Base-by-base conservation (phyloP, 1,140 invertebrate species). In the Luehdorfia chinensis region DNA sequence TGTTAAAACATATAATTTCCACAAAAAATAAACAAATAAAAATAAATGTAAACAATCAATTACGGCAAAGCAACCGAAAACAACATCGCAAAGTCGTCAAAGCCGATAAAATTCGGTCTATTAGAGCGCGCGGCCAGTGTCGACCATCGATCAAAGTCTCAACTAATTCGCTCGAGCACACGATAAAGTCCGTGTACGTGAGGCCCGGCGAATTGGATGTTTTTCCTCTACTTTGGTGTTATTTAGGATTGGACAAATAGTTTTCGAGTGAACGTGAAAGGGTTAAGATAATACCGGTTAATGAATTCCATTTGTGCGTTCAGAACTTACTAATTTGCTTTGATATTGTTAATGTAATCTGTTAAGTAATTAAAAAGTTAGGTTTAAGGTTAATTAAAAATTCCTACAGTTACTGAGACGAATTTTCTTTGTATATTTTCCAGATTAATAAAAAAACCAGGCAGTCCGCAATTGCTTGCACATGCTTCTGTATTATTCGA, bases 211-310 rank as follows among this genome's bases (percentile, higher is more conserved):
- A 11, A 37, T 37, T 37, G 34, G 34, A 37, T 37, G 34, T 37
- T 37, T 37, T 37, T 37, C 34, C 18, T 21, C 34, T 16, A 18
- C 34, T 37, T 37, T 37, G 8, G 33, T 37, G 34, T 37, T 37
- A 37, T 37, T 37, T 37, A 37, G 34, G 34, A 37, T 37, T 21
- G 34, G 34, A 37, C 34, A 37, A 37, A 37, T 37, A 37, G 34
- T 37, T 37, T 37, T 23, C 16, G 15, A 37, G n/a, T n/a, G 34
- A 16, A 37, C 34, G 34, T 37, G 34, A 37, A 16, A 37, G 34
- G 34, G 34, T 37, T 37, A 37, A 21, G 34, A 37, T 37, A 37
- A 37, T 37, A 37, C 34, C 12, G 34, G 18, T 11, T 37, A 37
- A 37, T 37, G 34, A 37, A 37, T 37, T 37, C 21, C 15, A 9